These are phyloP conservation scores for Falco rusticolus DNA, from an alignment of 2,797 vertebrate genomes.

Conservation along the genomic window DNA sequence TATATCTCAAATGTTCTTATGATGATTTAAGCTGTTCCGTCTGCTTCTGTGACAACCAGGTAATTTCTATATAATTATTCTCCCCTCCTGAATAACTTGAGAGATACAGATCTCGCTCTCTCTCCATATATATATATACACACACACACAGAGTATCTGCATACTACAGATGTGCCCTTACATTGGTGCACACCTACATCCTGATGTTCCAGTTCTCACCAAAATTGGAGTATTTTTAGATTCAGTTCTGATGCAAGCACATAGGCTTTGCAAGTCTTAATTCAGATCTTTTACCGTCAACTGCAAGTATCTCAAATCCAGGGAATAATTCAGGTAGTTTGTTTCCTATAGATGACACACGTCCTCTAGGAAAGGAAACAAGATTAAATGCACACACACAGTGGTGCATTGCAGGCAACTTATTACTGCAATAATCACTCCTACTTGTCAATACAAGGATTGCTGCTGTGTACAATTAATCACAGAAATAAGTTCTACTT, in stretches of 20 bases:
- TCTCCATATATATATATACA: not conserved
- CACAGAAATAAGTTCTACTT: constrained; percentile 12
- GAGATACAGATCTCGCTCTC: not conserved
- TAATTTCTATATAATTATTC: constrained; percentile 3
- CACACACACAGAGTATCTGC: not conserved
- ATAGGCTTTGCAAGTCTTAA: constrained; percentile 1
- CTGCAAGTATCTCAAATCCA: not conserved
- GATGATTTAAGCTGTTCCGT: not conserved
- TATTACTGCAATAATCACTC: constrained; percentile 38
- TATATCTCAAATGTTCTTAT: not conserved
- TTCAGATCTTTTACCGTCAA: not conserved
- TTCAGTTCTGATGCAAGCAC: constrained; percentile 15
- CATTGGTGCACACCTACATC: not conserved
- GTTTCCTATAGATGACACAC: not conserved
- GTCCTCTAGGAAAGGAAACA: not conserved
- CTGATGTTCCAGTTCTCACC: not conserved
- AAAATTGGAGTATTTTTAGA: not conserved
- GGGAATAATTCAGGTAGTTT: constrained; percentile 19
- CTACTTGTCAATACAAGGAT: constrained; percentile 21
- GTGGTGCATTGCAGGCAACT: constrained; percentile 60
- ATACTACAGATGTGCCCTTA: not conserved
- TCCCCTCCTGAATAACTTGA: not conserved
- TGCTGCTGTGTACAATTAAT: not conserved
- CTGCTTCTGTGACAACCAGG: constrained; percentile 3
- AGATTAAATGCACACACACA: not conserved